Percentiles rank a stretch among this genome's conserved stretches.
phyloP scores from a whole-genome alignment of 2,113 vertebrate genomes.

The Aptenodytes forsteri region DNA sequence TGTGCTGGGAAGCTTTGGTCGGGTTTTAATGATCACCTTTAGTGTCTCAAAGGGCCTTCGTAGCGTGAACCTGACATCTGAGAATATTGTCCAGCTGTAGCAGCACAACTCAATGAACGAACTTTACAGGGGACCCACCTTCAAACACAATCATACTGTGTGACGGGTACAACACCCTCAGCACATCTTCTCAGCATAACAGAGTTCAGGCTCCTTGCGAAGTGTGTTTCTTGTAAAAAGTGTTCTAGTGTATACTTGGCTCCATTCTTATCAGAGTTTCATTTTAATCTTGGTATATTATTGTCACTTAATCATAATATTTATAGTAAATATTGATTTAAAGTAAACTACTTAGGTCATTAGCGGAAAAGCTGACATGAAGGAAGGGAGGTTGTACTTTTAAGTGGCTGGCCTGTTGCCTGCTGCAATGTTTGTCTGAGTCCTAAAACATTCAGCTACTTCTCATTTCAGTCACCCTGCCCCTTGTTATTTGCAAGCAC shows the following conservation, averaged over 20 bases:
- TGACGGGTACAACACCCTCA: background rate
- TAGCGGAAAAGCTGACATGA: background rate
- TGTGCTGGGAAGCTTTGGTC: background rate
- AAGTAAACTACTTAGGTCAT: background rate
- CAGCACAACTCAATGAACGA: background rate
- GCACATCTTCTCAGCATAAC: background rate
- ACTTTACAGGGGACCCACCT: background rate
- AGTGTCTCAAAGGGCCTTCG: background rate
- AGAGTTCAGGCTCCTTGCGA: background rate
- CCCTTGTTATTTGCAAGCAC: background rate
- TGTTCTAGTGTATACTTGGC: background rate
- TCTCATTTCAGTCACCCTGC: background rate
- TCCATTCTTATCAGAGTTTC: background rate
- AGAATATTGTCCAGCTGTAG: background rate
- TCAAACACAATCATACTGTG: background rate
- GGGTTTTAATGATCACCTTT: background rate
- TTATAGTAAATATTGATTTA: conserved; percentile 46
- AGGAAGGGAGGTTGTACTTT: background rate
- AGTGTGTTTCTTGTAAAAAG: background rate
- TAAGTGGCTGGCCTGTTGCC: background rate
- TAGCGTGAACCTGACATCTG: background rate
- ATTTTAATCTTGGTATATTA: conserved; percentile 11
- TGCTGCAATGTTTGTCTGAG: background rate
- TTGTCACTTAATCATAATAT: conserved; percentile 5
- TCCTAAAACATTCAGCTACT: background rate